phyloP scores from a whole-genome alignment of 1,140 invertebrate species.

The Drosophila seguyi region DNA sequence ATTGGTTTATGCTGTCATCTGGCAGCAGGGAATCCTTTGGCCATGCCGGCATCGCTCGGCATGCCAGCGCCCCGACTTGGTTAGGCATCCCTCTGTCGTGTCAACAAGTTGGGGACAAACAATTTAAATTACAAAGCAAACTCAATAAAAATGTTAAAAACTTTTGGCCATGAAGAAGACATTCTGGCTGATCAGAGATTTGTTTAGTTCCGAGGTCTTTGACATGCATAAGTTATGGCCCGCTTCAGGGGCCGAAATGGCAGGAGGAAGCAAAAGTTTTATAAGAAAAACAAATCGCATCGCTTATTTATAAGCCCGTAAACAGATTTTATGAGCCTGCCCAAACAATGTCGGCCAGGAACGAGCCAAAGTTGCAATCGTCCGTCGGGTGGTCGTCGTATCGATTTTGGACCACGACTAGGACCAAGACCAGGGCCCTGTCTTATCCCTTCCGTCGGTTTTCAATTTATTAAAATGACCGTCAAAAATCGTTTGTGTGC shows the following conservation, averaged over 20 bases:
- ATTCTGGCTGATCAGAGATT: slow-evolving; percentile 52
- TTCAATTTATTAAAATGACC: slow-evolving; percentile 83
- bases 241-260: slow-evolving; percentile 22
- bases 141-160: slow-evolving; percentile 80
- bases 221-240: slow-evolving; percentile 78
- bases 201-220: slow-evolving; percentile 68
- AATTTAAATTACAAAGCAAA: slow-evolving; percentile 83
- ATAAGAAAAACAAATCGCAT: slow-evolving; percentile 77
- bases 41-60: slow-evolving; percentile 9
- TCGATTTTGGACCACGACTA: slow-evolving; percentile 38
- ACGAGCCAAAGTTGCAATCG: slow-evolving; percentile 34
- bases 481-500: slow-evolving; percentile 73
- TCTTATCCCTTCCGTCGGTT: slow-evolving; percentile 60
- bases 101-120: slow-evolving; percentile 77
- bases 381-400: slow-evolving; percentile 22
- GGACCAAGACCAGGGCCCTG: not conserved
- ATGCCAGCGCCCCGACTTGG: not conserved
- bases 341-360: slow-evolving; percentile 48
- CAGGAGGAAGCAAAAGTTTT: slow-evolving; percentile 62
- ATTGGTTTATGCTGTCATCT: slow-evolving; percentile 67
- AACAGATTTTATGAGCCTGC: slow-evolving; percentile 80
- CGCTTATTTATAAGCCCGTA: slow-evolving; percentile 78
- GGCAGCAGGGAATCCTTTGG: slow-evolving; percentile 14
- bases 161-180: slow-evolving; percentile 55
- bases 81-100: slow-evolving; percentile 34